Conservation (phyloP, 2,797 vertebrate genomes). For the Synanceia verrucosa region DNA sequence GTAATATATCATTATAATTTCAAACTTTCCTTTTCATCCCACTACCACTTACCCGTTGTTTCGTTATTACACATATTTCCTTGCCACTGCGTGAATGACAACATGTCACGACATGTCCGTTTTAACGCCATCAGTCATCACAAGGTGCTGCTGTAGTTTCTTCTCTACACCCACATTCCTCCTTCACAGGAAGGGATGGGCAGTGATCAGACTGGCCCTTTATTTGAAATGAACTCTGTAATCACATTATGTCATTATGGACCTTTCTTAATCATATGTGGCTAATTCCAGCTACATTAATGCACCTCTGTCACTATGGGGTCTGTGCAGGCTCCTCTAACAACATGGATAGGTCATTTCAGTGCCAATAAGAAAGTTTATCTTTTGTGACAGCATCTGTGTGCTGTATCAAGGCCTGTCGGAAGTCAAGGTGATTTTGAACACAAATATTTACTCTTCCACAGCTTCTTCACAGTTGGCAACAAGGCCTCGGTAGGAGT, state of each 20-base stretch:
- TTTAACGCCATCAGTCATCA: slow-evolving; percentile 11
- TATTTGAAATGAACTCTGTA: neutral
- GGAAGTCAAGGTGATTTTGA: slow-evolving; percentile 16
- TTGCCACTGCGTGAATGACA: neutral
- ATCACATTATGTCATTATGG: slow-evolving; percentile 22
- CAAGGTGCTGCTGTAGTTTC: neutral
- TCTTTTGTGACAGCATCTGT: neutral
- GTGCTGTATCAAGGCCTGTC: neutral
- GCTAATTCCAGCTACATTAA: slow-evolving; percentile 9
- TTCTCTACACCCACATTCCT: slow-evolving; percentile 60
- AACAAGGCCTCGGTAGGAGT: neutral
- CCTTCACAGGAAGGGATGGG: neutral
- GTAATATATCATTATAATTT: no score
- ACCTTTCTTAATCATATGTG: slow-evolving; percentile 23
- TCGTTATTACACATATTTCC: neutral
- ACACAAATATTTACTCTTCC: slow-evolving; percentile 40
- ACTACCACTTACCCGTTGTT: neutral
- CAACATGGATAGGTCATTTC: neutral
- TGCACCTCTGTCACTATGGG: neutral
- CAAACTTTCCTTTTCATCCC: neutral
- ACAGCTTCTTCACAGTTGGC: neutral
- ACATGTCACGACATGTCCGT: slow-evolving; percentile 57
- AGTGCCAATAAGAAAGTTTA: neutral
- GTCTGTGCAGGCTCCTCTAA: neutral
- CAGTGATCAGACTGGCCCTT: slow-evolving; percentile 1